These are phyloP conservation scores for Conus canariensis DNA, from an alignment of 2,888 invertebrate genomes.

Conservation along the genomic window DNA sequence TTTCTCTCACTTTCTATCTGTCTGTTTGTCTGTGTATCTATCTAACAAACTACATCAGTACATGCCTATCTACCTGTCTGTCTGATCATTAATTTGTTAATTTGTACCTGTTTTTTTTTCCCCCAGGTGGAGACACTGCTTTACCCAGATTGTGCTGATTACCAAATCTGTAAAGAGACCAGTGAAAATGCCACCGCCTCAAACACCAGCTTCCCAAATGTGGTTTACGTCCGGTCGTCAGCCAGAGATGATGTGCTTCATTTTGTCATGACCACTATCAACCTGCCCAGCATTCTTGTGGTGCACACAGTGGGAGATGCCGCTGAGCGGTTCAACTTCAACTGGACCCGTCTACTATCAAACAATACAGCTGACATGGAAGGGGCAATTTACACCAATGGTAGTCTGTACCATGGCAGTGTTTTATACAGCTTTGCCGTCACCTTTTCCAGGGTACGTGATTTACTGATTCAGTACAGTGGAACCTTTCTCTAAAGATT, in stretches of 20 bases:
- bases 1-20: too few relatives aligned
- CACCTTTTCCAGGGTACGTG: slow-evolving; percentile 83
- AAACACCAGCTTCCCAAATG: slow-evolving; percentile 51
- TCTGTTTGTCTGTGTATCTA: too few relatives aligned
- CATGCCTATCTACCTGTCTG: too few relatives aligned
- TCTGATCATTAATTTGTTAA: too few relatives aligned
- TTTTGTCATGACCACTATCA: slow-evolving; percentile 85
- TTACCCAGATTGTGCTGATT: slow-evolving; percentile 45
- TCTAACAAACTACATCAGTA: too few relatives aligned
- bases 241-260: slow-evolving; percentile 83
- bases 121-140: slow-evolving; percentile 36
- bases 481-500: background rate
- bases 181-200: background rate
- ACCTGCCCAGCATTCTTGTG: slow-evolving; percentile 83
- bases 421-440: slow-evolving; percentile 83
- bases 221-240: slow-evolving; percentile 80
- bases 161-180: slow-evolving; percentile 25
- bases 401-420: slow-evolving; percentile 43
- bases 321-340: slow-evolving; percentile 80
- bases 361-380: slow-evolving; percentile 45
- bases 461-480: background rate
- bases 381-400: slow-evolving; percentile 46
- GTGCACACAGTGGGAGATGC: slow-evolving; percentile 79
- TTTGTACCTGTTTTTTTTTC: too few relatives aligned
- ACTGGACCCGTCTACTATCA: slow-evolving; percentile 80